Conservation (phyloP, 2,888 invertebrate genomes). For the Chymomyza amoena region DNA sequence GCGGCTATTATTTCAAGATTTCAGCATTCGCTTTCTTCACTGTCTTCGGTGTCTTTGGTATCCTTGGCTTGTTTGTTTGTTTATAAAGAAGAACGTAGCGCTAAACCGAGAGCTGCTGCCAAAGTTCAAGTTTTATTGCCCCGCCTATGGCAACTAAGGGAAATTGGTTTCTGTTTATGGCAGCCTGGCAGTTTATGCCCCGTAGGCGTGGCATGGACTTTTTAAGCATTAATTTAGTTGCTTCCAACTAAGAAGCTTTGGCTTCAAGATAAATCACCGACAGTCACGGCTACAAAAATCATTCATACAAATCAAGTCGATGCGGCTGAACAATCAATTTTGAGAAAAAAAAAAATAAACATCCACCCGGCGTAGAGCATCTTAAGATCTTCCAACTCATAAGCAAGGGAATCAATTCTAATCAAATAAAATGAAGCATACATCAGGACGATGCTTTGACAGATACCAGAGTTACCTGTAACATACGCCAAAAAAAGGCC, state of each 20-base stretch:
- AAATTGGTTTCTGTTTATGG: conserved; percentile 27
- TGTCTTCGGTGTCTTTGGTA: not conserved
- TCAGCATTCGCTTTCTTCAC: conserved; percentile 4
- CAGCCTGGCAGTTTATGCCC: conserved; percentile 36
- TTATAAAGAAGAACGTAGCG: not conserved
- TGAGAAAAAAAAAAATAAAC: not conserved
- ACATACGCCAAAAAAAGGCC: not conserved
- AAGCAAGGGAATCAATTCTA: conserved; percentile 55
- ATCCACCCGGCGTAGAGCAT: not conserved
- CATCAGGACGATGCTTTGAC: conserved; percentile 30
- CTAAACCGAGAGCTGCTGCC: conserved; percentile 9
- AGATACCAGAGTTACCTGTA: not conserved
- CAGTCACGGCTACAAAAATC: conserved; percentile 5
- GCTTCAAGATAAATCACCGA: conserved; percentile 5
- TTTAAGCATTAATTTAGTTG: conserved; percentile 36
- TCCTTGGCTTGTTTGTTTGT: not conserved
- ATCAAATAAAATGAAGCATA: conserved; percentile 51
- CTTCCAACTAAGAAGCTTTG: conserved; percentile 12
- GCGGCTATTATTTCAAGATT: conserved; percentile 54
- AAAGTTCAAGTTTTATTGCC: conserved; percentile 56
- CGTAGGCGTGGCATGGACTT: conserved; percentile 14
- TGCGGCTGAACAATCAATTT: conserved; percentile 13
- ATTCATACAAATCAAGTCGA: conserved; percentile 7
- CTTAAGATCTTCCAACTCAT: conserved; percentile 44
- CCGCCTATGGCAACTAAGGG: conserved; percentile 17